These are phyloP conservation scores for Nasonia vitripennis DNA, from an alignment of 1,140 invertebrate genomes.

Conservation along the genomic window DNA sequence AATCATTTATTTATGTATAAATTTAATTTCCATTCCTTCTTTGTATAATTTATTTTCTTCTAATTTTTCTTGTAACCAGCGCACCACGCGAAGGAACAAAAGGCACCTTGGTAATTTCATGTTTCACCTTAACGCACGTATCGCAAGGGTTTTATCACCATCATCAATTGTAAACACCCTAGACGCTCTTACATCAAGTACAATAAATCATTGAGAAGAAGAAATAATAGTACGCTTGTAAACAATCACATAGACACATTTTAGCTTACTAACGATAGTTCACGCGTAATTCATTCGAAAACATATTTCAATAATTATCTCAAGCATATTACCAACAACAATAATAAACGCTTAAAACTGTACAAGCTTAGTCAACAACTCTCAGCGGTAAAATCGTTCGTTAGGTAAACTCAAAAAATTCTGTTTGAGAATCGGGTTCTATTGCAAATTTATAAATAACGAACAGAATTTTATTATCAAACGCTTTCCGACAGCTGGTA, in stretches of 20 bases:
- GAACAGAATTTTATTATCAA: slow-evolving; percentile 38
- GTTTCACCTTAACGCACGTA: slow-evolving; percentile 23
- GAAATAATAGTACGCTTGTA: slow-evolving; percentile 52
- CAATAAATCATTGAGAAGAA: slow-evolving; percentile 48
- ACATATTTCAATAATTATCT: slow-evolving; percentile 52
- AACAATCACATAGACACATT: slow-evolving; percentile 55
- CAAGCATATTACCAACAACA: slow-evolving; percentile 56
- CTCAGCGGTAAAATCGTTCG: slow-evolving; percentile 71
- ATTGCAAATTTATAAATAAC: slow-evolving; percentile 19
- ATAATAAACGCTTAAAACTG: slow-evolving; percentile 72
- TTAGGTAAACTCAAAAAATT: slow-evolving; percentile 60
- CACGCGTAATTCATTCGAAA: slow-evolving; percentile 50
- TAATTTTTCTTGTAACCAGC: slow-evolving; percentile 37
- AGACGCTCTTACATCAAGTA: slow-evolving; percentile 43
- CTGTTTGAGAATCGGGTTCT: slow-evolving; percentile 42
- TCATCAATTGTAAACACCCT: slow-evolving; percentile 14
- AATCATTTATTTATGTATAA: slow-evolving; percentile 46
- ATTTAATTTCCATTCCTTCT: slow-evolving; percentile 37
- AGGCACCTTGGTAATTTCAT: slow-evolving; percentile 31
- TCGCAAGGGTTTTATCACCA: slow-evolving; percentile 4
- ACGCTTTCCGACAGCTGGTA: background rate
- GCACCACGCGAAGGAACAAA: slow-evolving; percentile 37
- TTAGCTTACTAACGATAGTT: slow-evolving; percentile 53
- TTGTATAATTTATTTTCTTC: slow-evolving; percentile 30
- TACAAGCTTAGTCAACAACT: slow-evolving; percentile 71